Evolutionary conservation across 2,113 vertebrate species (phyloP), one percentile per base, ranked within the genome.

Genomic region (Tachysurus fulvidraco): DNA sequence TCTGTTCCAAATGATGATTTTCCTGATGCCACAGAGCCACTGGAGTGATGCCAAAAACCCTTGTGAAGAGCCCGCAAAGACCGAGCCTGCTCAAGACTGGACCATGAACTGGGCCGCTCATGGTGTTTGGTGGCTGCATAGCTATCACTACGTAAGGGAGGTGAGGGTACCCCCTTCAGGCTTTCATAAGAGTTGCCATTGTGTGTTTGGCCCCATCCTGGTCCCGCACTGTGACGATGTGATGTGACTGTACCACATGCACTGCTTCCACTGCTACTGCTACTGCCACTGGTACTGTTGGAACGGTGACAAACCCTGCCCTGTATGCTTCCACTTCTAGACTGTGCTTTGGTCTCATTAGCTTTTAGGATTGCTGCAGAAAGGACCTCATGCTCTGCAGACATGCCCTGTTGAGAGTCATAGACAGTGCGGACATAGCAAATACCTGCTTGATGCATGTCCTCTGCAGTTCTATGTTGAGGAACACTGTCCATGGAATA

Each of bases 71-170:
- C 90, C 83, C 97, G 95, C 44, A 94, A 91, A 0, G 94, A 91
- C 36, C 96, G 95, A 67, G 88, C 93, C 2, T 96, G 95, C 44
- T 99, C 98, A 0, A 95, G 92, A 89, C 95, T 95, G 0, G 96
- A 92, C 93, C 96, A 98, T 5, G 96, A 97, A 91, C 94, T 94
- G 3, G 98, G 97, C 52, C 96, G 95, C 19, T 97, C 97, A 0
- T 97, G 97, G 87, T 97, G 96, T 89, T 94, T 95, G 89, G 93
- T 96, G 82, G 96, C 96, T 0, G 95, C 93, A 0, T 96, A 99
- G 90, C 98, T 99, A 92, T 99, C 98, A 0, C 97, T 98, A 87
- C 97, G 97, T 52, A 95, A 30, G 0, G 98, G 98, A 16, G 97
- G 97, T 81, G 96, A 91, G 0, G 97, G 97, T 0, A 93, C 96